Base-by-base conservation (phyloP, 2,113 vertebrate species). In the Channa argus region DNA sequence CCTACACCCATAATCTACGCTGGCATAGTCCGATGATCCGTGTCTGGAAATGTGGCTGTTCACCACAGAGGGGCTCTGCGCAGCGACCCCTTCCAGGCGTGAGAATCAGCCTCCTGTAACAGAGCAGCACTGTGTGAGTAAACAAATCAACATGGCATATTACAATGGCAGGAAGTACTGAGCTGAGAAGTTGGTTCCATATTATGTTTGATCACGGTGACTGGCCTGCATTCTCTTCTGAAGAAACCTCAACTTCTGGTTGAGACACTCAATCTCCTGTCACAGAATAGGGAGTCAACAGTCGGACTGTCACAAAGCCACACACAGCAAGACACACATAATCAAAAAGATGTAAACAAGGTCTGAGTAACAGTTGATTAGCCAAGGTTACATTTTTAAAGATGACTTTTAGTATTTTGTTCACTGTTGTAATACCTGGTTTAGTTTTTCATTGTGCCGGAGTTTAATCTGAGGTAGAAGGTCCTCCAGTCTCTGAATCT, bases 401-500 rank as follows among this genome's bases (percentile, higher is more conserved):
- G 24, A 24, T 24, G 24, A 24, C 24, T 24, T 24, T 24, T 24
- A 24, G 1, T 1, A 24, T 41, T 41, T 7, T 41, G 3, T 46
- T 33, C 43, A 24, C 39, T 34, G 6, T 36, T 44, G 6, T 7
- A 65, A 13, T 85, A 95, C 94, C 93, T 93, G 89, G 36, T 52
- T 81, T 12, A 93, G 74, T 70, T 91, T 94, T 75, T 94, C 92
- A 14, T 80, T 79, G 38, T 56, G 86, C 37, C 85, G 89, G 51
- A 92, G 83, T 79, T 94, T 92, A 54, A 94, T 89, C 70, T 95
- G 89, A 82, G 93, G 94, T 13, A 93, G 82, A 45, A 94, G 87
- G 5, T 93, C 89, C 34, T 95, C 91, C 61, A 95, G 83, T 79
- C 92, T 91, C 74, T 94, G 90, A 66, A 94, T 94, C 94, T 95